A percentile compares a stretch with the other conserved stretches of the same genome.
phyloP scores from a whole-genome alignment of 1,140 invertebrate genomes.

The Drosophila sulfurigaster region DNA sequence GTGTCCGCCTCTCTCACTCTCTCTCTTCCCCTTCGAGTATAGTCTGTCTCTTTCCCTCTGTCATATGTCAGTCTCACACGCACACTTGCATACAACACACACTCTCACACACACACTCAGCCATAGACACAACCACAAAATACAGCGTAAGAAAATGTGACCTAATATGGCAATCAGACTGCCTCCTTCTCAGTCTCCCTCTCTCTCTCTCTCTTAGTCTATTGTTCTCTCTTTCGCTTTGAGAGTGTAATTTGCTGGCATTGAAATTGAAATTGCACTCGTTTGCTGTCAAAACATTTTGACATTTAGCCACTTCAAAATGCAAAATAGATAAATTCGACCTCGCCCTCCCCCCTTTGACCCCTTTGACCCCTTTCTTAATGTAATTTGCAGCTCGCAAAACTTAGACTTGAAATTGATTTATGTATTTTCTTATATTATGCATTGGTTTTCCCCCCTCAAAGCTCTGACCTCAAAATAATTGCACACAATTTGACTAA shows the following conservation, averaged over 20 bases:
- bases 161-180: slow-evolving; percentile 67
- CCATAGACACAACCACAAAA: slow-evolving; percentile 13
- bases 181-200: neutral
- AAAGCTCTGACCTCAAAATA: slow-evolving; percentile 50
- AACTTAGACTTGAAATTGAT: slow-evolving; percentile 47
- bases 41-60: slow-evolving; percentile 14
- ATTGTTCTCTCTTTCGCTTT: slow-evolving; percentile 2
- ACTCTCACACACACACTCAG: slow-evolving; percentile 28
- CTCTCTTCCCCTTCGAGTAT: neutral
- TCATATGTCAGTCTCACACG: slow-evolving; percentile 50
- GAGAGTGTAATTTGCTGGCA: slow-evolving; percentile 43
- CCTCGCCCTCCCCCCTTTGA: slow-evolving; percentile 14
- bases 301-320: slow-evolving; percentile 50
- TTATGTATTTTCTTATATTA: slow-evolving; percentile 54
- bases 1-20: slow-evolving; percentile 15
- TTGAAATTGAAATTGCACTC: slow-evolving; percentile 65
- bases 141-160: slow-evolving; percentile 39
- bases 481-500: slow-evolving; percentile 54
- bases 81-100: slow-evolving; percentile 30
- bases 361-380: neutral
- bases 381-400: slow-evolving; percentile 44
- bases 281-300: slow-evolving; percentile 66
- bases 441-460: slow-evolving; percentile 41
- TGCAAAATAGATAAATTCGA: slow-evolving; percentile 43
- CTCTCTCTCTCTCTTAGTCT: neutral